Base-by-base conservation (phyloP, 2,113 vertebrate species). In the Malaclemys terrapin region DNA sequence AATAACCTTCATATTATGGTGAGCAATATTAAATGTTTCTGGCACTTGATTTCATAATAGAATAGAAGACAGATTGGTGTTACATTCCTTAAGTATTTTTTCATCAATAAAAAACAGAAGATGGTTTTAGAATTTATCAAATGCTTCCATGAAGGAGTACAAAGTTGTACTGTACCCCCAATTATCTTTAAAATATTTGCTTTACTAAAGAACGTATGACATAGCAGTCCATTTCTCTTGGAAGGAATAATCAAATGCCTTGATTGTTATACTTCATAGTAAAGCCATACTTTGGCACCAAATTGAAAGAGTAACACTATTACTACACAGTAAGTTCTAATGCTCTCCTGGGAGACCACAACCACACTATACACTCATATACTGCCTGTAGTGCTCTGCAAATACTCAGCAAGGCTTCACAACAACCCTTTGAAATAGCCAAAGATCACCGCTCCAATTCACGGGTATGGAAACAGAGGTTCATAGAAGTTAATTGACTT, bases 41-140 rank as follows among this genome's bases (percentile, higher is more conserved):
- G 93, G 90, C 94, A 42, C 95, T 96, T 92, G 91, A 93, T 90
- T 95, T 96, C 94, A 89, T 35, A 65, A n/a, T n/a, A 65, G 93
- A 96, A 93, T 95, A 87, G 85, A 79, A 96, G 90, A 87, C 81
- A 4, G 42, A 89, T 87, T 96, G 96, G 89, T 97, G 93, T 90
- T 95, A 96, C 6, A 14, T 87, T 83, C 89, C 90, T 94, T 89
- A 81, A 95, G 84, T 95, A 95, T 96, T 96, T n/a, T 94, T 92
- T 95, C 72, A 91, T 75, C 84, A 89, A 82, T 94, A 93, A 96
- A 89, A 89, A 95, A 65, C 16, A 12, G 79, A 84, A 97, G 95
- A 95, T 85, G 54, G 87, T 90, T 82, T 92, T 85, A 95, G 96
- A 95, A 95, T 75, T 88, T 89, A 65, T n/a, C 31, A 65, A 88